These are phyloP conservation scores for Eleginops maclovinus DNA, from an alignment of 2,113 vertebrate genomes.

Conservation along the genomic window DNA sequence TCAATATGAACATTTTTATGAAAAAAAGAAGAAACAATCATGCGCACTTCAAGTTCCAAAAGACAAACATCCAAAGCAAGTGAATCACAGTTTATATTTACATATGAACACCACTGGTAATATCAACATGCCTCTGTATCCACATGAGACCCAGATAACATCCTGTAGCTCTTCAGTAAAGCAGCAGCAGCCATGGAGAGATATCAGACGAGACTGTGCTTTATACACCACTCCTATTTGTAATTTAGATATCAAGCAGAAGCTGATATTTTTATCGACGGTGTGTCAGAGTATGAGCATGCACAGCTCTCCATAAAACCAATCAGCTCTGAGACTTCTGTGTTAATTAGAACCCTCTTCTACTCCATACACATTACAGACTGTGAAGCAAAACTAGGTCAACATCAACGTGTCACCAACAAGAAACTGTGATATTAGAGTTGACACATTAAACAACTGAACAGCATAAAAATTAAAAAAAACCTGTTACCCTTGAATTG, in stretches of 20 bases:
- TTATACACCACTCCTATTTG: slow-evolving; percentile 34
- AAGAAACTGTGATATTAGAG: slow-evolving; percentile 34
- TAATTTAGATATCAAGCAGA: slow-evolving; percentile 39
- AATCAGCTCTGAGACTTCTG: neutral
- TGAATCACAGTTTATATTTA: slow-evolving; percentile 65
- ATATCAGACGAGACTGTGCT: slow-evolving; percentile 43
- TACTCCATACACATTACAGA: neutral
- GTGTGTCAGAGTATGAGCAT: slow-evolving; percentile 22
- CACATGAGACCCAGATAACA: slow-evolving; percentile 43
- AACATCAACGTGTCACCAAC: slow-evolving; percentile 36
- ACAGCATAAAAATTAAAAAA: slow-evolving; percentile 9
- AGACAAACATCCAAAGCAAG: slow-evolving; percentile 62
- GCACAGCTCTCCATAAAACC: slow-evolving; percentile 25
- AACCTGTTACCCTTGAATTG: neutral
- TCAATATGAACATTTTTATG: slow-evolving; percentile 57
- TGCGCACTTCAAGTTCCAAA: slow-evolving; percentile 60
- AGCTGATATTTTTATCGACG: slow-evolving; percentile 25
- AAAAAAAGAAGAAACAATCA: slow-evolving; percentile 40
- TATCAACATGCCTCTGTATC: slow-evolving; percentile 58
- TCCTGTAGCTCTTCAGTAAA: slow-evolving; percentile 33
- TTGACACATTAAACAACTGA: slow-evolving; percentile 46
- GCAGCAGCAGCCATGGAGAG: slow-evolving; percentile 33
- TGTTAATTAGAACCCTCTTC: slow-evolving; percentile 10
- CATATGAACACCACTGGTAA: slow-evolving; percentile 66
- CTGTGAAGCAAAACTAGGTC: slow-evolving; percentile 10